Conservation (phyloP, 2,113 vertebrate genomes). For the Tachysurus fulvidraco region DNA sequence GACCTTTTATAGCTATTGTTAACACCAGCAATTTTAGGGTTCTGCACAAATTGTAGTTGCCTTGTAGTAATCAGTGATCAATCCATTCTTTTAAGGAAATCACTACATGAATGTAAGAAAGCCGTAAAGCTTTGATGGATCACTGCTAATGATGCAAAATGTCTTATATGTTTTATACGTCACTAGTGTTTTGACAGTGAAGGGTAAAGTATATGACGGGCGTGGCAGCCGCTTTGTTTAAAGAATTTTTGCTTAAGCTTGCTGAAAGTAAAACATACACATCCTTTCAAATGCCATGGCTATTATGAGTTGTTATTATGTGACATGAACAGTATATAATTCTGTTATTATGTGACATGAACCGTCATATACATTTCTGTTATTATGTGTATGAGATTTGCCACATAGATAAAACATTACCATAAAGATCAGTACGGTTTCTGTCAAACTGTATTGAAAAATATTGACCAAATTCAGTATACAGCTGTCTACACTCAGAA, state of each 20-base stretch:
- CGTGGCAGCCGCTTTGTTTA: slow-evolving; percentile 12
- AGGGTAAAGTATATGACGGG: neutral
- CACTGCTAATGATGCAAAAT: neutral
- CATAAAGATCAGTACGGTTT: neutral
- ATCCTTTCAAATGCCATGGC: neutral
- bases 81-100: neutral
- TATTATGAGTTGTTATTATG: neutral
- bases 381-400: neutral
- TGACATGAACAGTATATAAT: neutral
- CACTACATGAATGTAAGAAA: neutral
- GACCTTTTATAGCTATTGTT: slow-evolving; percentile 28
- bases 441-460: neutral
- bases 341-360: neutral
- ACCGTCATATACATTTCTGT: too few relatives aligned
- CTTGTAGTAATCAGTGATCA: neutral
- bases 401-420: neutral
- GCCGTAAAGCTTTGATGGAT: neutral
- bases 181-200: slow-evolving; percentile 32
- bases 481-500: neutral
- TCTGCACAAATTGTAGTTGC: slow-evolving; percentile 4
- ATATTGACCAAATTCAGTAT: neutral
- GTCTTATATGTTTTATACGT: slow-evolving; percentile 18
- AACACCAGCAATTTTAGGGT: neutral
- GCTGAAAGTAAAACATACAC: slow-evolving; percentile 29
- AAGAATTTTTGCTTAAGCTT: slow-evolving; percentile 31